Conservation (phyloP, 2,113 vertebrate genomes). For the Proterorhinus semilunaris region DNA sequence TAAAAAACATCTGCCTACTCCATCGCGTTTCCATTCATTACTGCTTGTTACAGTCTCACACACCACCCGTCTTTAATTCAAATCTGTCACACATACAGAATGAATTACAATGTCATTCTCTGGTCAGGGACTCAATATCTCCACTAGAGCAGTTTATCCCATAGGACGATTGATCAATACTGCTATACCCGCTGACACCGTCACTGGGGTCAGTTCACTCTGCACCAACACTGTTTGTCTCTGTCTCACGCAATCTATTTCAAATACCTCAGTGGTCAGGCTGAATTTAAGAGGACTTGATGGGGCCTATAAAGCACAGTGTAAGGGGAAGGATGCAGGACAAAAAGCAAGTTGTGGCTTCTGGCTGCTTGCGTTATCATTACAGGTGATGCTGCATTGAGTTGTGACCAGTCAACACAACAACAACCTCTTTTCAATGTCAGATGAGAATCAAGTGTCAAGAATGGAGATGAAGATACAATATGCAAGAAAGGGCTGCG, state of each 20-base stretch:
- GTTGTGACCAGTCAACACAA: conserved; percentile 1
- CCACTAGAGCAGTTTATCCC: conserved; percentile 16
- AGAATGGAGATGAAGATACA: neutral
- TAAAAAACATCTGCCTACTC: neutral
- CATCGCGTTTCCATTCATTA: neutral
- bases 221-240: conserved; percentile 40
- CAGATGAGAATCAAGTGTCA: neutral
- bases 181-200: conserved; percentile 24
- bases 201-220: conserved; percentile 20
- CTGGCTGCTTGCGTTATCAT: neutral
- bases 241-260: conserved; percentile 26
- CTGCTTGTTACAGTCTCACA: neutral
- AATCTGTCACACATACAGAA: conserved; percentile 8
- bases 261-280: conserved; percentile 12
- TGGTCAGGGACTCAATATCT: conserved; percentile 32
- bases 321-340: neutral
- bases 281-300: neutral
- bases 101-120: conserved; percentile 10
- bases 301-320: neutral
- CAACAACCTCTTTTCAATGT: neutral
- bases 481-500: neutral
- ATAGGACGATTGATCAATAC: conserved; percentile 38
- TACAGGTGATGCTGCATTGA: conserved; percentile 3
- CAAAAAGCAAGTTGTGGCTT: conserved; percentile 1
- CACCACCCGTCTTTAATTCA: conserved; percentile 15